Base-by-base conservation (phyloP, 2,888 invertebrate genomes). In the Harmothoe impar region DNA sequence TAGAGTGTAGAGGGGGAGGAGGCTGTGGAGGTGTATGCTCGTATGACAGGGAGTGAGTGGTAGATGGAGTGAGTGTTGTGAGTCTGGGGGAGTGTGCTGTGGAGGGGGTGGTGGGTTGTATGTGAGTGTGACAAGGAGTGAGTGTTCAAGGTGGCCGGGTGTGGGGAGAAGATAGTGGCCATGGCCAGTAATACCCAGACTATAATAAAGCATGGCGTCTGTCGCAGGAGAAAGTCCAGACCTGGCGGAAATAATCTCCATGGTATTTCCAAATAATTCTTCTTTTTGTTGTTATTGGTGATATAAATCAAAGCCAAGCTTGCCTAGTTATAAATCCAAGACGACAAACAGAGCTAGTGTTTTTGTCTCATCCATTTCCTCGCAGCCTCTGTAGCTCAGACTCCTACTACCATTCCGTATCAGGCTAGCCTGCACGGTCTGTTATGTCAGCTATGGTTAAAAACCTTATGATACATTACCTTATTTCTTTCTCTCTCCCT, bases 181-280 rank as follows among this genome's bases (percentile, higher is more conserved):
- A 20, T 62, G 20, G 23, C n/a, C 20, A 62, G 62, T 62, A 62
- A 62, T 62, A 62, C 62, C 62, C 62, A 62, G 23, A n/a, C 62
- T n/a, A 62, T 62, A 62, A 62, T 62, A 62, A 62, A 62, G 23
- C 62, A 62, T n/a, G 1, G 62, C 62, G 62, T 62, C 62, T 62
- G 62, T 62, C 62, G n/a, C 62, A n/a, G 62, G 62, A 62, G 62
- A 62, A 3, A 7, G n/a, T 62, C 62, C 62, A 20, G 62, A n/a
- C 62, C 62, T 62, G 62, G 62, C 3, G 62, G 62, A 62, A 62
- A 62, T 62, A 62, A 62, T 62, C 62, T 15, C 62, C 62, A n/a
- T n/a, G n/a, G 62, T 62, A n/a, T 20, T 62, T 62, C 3, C n/a
- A n/a, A n/a, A 12, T 1, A 3, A 7, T 62, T 62, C 3, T 20